Evolutionary conservation across 2,888 invertebrate species (phyloP).

Genomic region (Hydrotaea cyrtoneurina): DNA sequence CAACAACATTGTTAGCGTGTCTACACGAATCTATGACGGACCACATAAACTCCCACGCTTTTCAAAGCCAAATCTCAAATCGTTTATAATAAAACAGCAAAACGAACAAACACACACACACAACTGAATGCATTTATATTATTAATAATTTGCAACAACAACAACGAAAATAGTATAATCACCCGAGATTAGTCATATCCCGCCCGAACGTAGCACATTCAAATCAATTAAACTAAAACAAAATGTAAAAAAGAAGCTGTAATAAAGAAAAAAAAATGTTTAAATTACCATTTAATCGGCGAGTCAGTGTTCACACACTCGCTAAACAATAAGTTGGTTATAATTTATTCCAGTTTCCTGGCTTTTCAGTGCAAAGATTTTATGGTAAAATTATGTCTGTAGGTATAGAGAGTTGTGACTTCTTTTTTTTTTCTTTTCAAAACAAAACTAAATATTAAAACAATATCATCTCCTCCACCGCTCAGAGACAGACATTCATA

Average conservation of each 20-base stretch:
- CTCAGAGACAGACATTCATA: neutral
- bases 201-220: neutral
- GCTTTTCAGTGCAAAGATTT: neutral
- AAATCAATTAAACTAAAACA: neutral
- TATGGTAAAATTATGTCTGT: neutral
- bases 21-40: neutral
- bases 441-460: neutral
- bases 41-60: slow-evolving; percentile 55
- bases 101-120: neutral
- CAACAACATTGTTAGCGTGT: neutral
- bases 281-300: neutral
- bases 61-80: slow-evolving; percentile 51
- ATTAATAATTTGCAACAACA: slow-evolving; percentile 35
- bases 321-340: neutral
- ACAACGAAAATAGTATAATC: neutral
- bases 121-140: slow-evolving; percentile 41
- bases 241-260: slow-evolving; percentile 5
- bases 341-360: slow-evolving; percentile 46
- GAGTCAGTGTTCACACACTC: neutral
- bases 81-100: slow-evolving; percentile 40
- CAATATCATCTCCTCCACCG: neutral
- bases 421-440: neutral
- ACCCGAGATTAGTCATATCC: slow-evolving; percentile 49
- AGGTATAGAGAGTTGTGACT: neutral
- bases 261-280: slow-evolving; percentile 16